Conservation (phyloP, 2,797 vertebrate species). For the Artibeus lituratus region DNA sequence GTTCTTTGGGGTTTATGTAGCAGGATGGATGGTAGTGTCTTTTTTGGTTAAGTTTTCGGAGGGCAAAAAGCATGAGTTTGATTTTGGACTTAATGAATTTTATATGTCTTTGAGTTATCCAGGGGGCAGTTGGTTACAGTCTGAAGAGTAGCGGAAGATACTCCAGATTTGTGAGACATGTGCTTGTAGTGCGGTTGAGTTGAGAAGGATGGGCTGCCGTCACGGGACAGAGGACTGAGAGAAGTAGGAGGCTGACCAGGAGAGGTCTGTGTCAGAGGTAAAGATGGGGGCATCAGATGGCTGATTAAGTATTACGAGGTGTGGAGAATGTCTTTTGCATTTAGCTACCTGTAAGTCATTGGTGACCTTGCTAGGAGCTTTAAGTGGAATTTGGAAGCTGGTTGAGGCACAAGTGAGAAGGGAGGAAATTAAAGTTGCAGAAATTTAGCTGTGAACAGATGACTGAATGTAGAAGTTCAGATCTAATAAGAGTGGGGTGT, state of each 20-base stretch:
- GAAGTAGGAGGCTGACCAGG: neutral
- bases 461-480: neutral
- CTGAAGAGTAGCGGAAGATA: neutral
- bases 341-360: neutral
- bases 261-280: neutral
- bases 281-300: neutral
- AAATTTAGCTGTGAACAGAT: neutral
- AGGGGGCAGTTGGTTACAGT: neutral
- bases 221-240: neutral
- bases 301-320: neutral
- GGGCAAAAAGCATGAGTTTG: neutral
- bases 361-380: neutral
- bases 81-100: neutral
- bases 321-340: neutral
- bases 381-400: constrained; percentile 43
- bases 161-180: neutral
- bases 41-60: neutral
- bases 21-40: neutral
- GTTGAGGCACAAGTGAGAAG: neutral
- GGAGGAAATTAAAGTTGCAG: constrained; percentile 5
- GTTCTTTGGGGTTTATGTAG: neutral
- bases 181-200: neutral
- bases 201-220: neutral
- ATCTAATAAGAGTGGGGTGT: neutral
- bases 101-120: neutral